These are phyloP conservation scores for Petaurus breviceps DNA, from an alignment of 2,113 vertebrate species.

Conservation along the genomic window DNA sequence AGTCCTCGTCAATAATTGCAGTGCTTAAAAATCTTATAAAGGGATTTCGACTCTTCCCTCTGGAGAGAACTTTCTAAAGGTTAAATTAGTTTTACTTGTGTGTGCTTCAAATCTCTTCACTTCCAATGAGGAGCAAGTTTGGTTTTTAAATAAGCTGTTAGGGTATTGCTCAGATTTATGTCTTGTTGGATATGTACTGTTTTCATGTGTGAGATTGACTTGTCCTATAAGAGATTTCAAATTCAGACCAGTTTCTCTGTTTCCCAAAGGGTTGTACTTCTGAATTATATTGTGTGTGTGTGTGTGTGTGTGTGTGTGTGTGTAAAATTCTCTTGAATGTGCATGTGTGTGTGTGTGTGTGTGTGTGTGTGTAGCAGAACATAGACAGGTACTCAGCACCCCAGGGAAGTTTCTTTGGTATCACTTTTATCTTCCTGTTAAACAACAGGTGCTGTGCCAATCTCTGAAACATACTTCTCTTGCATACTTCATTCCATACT, in stretches of 20 bases:
- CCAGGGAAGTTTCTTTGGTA: neutral
- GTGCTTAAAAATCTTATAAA: slow-evolving; percentile 90
- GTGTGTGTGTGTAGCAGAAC: neutral
- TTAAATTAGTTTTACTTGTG: slow-evolving; percentile 89
- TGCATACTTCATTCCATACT: neutral
- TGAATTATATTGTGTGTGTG: neutral
- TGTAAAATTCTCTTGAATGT: no score
- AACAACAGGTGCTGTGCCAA: neutral
- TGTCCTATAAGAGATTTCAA: slow-evolving; percentile 1
- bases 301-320: neutral
- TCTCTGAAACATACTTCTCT: neutral
- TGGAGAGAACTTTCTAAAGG: slow-evolving; percentile 87
- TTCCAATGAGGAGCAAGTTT: slow-evolving; percentile 82
- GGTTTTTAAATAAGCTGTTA: slow-evolving; percentile 85
- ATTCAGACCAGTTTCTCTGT: slow-evolving; percentile 34
- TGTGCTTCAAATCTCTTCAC: slow-evolving; percentile 83
- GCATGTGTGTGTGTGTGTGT: no score
- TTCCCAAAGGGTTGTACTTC: neutral
- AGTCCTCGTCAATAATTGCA: slow-evolving; percentile 89
- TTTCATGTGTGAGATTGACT: slow-evolving; percentile 56
- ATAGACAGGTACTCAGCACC: neutral
- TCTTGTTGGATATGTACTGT: slow-evolving; percentile 58
- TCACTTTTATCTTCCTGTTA: neutral
- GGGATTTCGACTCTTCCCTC: slow-evolving; percentile 86
- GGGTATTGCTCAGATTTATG: slow-evolving; percentile 79